Evolutionary conservation across 2,797 vertebrate genomes (phyloP), one percentile per base, ranked within the genome.

Genomic region (Pristis pectinata): DNA sequence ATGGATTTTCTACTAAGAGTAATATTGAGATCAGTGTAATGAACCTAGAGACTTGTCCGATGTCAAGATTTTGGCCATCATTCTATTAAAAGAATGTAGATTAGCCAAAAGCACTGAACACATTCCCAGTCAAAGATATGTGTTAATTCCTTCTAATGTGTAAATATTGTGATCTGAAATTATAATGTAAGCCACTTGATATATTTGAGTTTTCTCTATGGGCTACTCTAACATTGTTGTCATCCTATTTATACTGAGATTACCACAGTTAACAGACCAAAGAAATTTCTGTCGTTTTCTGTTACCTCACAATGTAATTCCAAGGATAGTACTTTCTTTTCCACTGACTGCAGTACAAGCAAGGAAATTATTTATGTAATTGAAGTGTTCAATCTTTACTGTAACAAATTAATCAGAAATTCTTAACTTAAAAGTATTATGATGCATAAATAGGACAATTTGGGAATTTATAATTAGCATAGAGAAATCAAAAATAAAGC

Each of bases 391-490:
- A 87, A n/a, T 89, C 85, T 22, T 11, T 61, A 59, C 30, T 5
- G 89, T 34, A 89, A 34, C 67, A 41, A 91, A 41, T 91, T n/a
- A 67, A 64, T 91, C 17, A 91, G 87, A 64, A 91, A 64, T 41
- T 64, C 34, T 34, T 91, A 91, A 64, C 61, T 41, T 91, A 64
- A 91, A 72, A 64, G 24, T 91, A 41, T 11, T 9, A 91, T n/a
- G 37, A 13, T 59, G 83, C 8, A 15, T 30, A 34, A 3, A 59
- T 56, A 34, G 13, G 91, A 22, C 91, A 41, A 67, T 37, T n/a
- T 91, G n/a, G 37, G 19, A 91, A 41, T 67, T 27, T 24, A 64
- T 19, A 24, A 41, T 91, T 67, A 91, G 7, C 19, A 24, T 64
- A n/a, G 41, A 67, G 19, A 67, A 10, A 91, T 8, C 9, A 24